These are phyloP conservation scores for Allygus modestus DNA, from an alignment of 2,888 invertebrate species.

Conservation along the genomic window DNA sequence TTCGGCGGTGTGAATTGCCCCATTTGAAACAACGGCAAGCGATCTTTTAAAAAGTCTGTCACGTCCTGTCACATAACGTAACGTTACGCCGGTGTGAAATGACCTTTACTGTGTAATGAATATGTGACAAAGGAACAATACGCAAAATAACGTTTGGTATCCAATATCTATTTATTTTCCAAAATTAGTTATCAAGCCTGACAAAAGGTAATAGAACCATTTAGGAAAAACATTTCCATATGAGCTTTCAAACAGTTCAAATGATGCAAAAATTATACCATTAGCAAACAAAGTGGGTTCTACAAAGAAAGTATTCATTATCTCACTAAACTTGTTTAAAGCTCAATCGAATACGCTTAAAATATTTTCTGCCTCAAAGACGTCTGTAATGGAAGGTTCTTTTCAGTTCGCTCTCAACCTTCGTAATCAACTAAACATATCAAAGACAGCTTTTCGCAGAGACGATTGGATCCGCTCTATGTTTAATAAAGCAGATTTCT, in stretches of 20 bases:
- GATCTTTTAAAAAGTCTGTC: too few relatives aligned
- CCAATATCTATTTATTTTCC: too few relatives aligned
- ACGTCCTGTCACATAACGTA: too few relatives aligned
- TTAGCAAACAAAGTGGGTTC: neutral
- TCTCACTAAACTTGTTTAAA: neutral
- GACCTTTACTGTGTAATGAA: too few relatives aligned
- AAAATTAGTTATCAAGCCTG: too few relatives aligned
- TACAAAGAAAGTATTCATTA: conserved; percentile 1
- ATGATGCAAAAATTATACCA: neutral
- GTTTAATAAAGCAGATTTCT: conserved; percentile 1
- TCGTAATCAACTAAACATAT: conserved; percentile 31
- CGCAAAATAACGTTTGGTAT: too few relatives aligned
- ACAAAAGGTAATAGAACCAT: too few relatives aligned
- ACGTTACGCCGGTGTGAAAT: too few relatives aligned
- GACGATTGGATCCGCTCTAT: neutral
- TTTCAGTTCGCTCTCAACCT: neutral
- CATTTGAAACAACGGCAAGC: too few relatives aligned
- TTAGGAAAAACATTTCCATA: too few relatives aligned
- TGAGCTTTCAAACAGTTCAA: neutral
- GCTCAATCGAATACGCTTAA: neutral
- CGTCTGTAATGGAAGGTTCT: conserved; percentile 10
- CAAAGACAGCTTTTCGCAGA: neutral
- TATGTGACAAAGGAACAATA: too few relatives aligned
- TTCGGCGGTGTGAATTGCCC: too few relatives aligned
- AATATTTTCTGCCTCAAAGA: conserved; percentile 6